These are phyloP conservation scores for Sebastes nivosus DNA, from an alignment of 2,797 vertebrate genomes.

Conservation along the genomic window DNA sequence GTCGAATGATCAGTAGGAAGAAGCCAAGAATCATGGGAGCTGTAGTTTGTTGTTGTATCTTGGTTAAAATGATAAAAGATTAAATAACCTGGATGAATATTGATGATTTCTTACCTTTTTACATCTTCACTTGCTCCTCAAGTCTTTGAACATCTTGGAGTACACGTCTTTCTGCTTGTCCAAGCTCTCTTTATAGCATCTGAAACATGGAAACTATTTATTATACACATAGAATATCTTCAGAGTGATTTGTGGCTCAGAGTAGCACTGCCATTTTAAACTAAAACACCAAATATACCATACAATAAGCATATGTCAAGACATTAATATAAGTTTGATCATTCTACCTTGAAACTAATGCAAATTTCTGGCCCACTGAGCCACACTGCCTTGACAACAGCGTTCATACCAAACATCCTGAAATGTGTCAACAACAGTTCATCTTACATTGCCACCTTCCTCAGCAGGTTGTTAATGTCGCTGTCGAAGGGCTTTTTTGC, in stretches of 20 bases:
- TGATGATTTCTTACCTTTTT: constrained; percentile 20
- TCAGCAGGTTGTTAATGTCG: constrained; percentile 90
- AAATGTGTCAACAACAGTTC: not conserved
- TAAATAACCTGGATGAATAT: not conserved
- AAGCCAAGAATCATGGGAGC: not conserved
- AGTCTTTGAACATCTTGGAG: constrained; percentile 74
- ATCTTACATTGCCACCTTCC: constrained; percentile 84
- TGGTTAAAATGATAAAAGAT: not conserved
- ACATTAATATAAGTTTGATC: not conserved
- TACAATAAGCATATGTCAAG: not conserved
- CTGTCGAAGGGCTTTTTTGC: constrained; percentile 87
- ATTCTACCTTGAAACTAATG: not conserved
- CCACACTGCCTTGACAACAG: not conserved
- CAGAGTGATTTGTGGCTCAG: not conserved
- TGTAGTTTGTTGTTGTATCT: not conserved
- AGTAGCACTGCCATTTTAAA: too few species aligned
- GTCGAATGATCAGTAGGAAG: not conserved
- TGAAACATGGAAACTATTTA: constrained; percentile 35
- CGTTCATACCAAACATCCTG: not conserved
- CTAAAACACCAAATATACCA: not conserved
- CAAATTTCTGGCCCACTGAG: too few species aligned
- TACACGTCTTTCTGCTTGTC: constrained; percentile 77
- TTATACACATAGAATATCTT: not conserved
- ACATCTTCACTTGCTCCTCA: constrained; percentile 38
- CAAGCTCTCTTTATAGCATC: constrained; percentile 67